Percentiles rank a stretch among this genome's conserved stretches.
Conservation (phyloP, 1,140 invertebrate genomes). For the Anagrus nilaparvatae region DNA sequence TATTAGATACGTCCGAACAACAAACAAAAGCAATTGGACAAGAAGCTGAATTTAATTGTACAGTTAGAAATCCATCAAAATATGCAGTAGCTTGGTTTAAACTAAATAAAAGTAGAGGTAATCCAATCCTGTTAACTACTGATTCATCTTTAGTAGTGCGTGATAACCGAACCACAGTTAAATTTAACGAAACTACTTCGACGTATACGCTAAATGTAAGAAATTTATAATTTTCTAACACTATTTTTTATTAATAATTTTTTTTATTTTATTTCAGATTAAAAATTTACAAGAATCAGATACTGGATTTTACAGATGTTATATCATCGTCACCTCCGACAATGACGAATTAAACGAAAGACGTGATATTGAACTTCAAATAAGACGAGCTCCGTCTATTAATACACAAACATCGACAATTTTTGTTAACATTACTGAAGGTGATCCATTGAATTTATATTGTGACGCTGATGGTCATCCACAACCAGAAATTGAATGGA, state of each 20-base stretch:
- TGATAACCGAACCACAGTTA: slow-evolving; percentile 3
- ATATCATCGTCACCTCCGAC: slow-evolving; percentile 3
- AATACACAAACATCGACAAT: slow-evolving; percentile 2
- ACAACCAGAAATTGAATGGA: slow-evolving; percentile 11
- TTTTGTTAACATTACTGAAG: slow-evolving; percentile 9
- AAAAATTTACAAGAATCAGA: slow-evolving; percentile 11
- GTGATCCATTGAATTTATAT: slow-evolving; percentile 2
- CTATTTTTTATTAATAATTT: not conserved
- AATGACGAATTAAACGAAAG: slow-evolving; percentile 4
- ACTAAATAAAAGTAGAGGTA: slow-evolving; percentile 3
- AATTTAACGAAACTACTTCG: slow-evolving; percentile 1
- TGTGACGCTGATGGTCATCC: slow-evolving; percentile 14
- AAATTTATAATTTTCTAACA: not conserved
- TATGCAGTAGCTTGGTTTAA: slow-evolving; percentile 10
- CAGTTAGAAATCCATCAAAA: slow-evolving; percentile 1
- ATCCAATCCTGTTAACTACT: not conserved
- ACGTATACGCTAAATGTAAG: slow-evolving; percentile 11
- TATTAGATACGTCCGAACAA: slow-evolving; percentile 6
- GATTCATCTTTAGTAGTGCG: not conserved
- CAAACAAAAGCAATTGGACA: slow-evolving; percentile 10
- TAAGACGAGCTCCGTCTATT: slow-evolving; percentile 9
- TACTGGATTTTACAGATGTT: slow-evolving; percentile 14
- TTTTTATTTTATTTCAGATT: slow-evolving; percentile 6
- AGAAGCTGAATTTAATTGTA: slow-evolving; percentile 12
- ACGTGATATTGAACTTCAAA: slow-evolving; percentile 12